Base-by-base conservation (phyloP, 2,888 invertebrate genomes). In the Eupeodes luniger region DNA sequence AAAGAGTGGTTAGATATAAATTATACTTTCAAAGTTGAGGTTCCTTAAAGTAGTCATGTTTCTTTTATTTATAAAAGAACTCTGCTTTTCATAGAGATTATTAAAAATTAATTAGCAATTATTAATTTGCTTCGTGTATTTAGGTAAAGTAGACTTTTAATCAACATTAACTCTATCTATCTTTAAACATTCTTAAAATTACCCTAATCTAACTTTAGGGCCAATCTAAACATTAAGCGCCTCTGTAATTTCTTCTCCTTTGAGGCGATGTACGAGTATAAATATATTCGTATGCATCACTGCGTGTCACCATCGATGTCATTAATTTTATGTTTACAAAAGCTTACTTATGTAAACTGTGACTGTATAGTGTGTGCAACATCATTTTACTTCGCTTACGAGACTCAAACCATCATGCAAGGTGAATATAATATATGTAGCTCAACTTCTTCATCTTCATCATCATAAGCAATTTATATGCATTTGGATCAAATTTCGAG, bases 281-380 rank as follows among this genome's bases (percentile, higher is more conserved):
- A 40, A 34, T n/a, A 4, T 59, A 34, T 34, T 59, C 57, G 14
- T 59, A 14, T 27, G 66, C 69, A 40, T 53, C 34, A 49, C 47
- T 69, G 12, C 57, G 27, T 27, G 27, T 3, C 47, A 61, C 55
- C 49, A 16, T 55, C 61, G 78, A 85, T 74, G 77, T 67, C 81
- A 85, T 85, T 85, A 85, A 78, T 78, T 85, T 85, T 62, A 49
- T 77, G 81, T 85, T 81, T 81, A 70, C 64, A 34, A 57, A 57
- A 14, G 34, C 12, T 57, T 7, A 10, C 27, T 34, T 12, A 57
- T 57, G 6, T 16, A 47, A 12, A 4, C 12, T 47, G 47, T 10
- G 47, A 12, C 6, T 44, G 1, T 40, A 61, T 12, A 66, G 19
- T 47, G 19, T 19, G 51, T 69, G 55, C 49, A 55, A 61, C 47